A percentile compares a stretch with the other conserved stretches of the same genome.
Conservation (phyloP, 2,797 vertebrate genomes). For the Carduelis carduelis region DNA sequence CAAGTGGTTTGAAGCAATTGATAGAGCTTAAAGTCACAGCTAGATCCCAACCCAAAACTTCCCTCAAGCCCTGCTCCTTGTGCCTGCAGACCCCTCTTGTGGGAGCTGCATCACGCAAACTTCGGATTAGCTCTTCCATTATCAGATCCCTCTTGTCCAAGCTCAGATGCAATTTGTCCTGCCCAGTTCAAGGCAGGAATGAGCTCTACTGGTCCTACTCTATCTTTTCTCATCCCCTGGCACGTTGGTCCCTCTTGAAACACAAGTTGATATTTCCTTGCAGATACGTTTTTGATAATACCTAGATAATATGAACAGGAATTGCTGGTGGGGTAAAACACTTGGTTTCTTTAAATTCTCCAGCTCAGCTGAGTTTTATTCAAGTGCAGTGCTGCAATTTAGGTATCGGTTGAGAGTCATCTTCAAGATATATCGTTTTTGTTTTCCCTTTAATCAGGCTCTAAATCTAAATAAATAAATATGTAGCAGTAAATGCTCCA, state of each 20-base stretch:
- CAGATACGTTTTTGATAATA: not conserved
- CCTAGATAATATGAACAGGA: not conserved
- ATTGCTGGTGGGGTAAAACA: not conserved
- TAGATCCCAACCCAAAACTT: not conserved
- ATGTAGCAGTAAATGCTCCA: slow-evolving; percentile 10
- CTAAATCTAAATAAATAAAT: slow-evolving; percentile 56
- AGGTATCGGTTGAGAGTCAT: not conserved
- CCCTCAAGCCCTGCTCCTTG: accelerated
- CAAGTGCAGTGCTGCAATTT: not conserved
- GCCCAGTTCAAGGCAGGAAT: not conserved
- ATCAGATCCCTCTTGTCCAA: not conserved
- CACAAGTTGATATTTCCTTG: not conserved
- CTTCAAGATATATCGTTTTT: not conserved
- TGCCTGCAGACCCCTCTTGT: not conserved
- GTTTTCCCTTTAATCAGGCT: slow-evolving; percentile 3
- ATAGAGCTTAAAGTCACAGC: not conserved
- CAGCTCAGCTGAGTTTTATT: not conserved
- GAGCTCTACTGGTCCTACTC: not conserved
- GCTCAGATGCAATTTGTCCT: not conserved
- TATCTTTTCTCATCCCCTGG: not conserved
- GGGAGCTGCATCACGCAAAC: accelerated
- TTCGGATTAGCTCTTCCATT: not conserved
- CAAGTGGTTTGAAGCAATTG: not conserved
- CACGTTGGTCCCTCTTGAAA: not conserved
- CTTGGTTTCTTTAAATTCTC: not conserved